Evolutionary conservation across 2,888 invertebrate species (phyloP), one percentile per base, ranked within the genome.

Genomic region (Alsophila aescularia): DNA sequence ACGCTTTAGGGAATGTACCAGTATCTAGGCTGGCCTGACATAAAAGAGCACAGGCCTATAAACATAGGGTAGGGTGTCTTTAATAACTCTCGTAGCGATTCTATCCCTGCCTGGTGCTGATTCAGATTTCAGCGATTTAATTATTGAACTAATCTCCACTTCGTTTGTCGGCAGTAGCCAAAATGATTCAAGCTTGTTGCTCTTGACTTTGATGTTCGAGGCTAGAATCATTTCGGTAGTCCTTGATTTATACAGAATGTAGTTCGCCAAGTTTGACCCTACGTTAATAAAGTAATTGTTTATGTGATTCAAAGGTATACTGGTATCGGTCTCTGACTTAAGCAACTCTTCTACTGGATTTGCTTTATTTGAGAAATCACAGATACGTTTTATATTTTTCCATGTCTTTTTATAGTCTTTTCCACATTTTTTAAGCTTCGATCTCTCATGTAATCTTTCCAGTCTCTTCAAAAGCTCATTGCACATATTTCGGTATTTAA

Each of bases 281-380:
- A 44, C 44, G 15, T 44, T 24, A 8, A 24, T 14, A 36, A 24
- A 44, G 10, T 44, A 44, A 10, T 24, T 7, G 21, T 44, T 44
- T n/a, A 43, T 34, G n/a, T 32, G 13, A 9, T 43, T 43, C 1
- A 43, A 4, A 3, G 34, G 15, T 35, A 21, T 2, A 3, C 2
- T 32, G 2, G 2, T n/a, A n/a, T 32, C 10, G 3, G 15, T 6
- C 8, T 18, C 8, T 18, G 8, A 21, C 9, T 12, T 18, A 0
- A 31, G 7, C 2, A 45, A 16, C 13, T 47, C 27, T 12, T 47
- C 39, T 4, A 47, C 47, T 7, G 47, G 47, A 9, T 47, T 47
- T 12, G 6, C 0, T 31, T 47, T 47, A 3, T 7, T 13, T 1
- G 47, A 31, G 10, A 39, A 47, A 9, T 18, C 39, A 16, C 47